A percentile compares a stretch with the other conserved stretches of the same genome.
Conservation (phyloP, 2,113 vertebrate genomes). For the Mus spicilegus region DNA sequence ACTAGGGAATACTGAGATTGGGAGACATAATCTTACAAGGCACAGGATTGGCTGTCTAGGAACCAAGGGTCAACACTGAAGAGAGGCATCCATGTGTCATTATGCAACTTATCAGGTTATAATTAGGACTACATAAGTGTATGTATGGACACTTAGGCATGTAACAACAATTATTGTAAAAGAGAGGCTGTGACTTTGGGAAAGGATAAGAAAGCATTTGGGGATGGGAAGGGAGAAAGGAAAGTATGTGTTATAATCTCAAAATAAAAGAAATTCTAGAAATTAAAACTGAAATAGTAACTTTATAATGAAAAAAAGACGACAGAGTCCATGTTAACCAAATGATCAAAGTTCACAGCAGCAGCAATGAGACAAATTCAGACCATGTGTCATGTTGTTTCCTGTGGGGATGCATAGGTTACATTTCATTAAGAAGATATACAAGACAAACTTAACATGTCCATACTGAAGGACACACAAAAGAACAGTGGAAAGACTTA, state of each 20-base stretch:
- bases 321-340: not conserved
- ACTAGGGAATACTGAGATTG: not conserved
- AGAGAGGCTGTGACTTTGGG: not conserved
- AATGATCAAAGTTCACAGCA: not conserved
- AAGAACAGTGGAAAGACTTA: not conserved
- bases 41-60: not conserved
- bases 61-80: not conserved
- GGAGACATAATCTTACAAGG: not conserved
- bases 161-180: not conserved
- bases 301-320: not conserved
- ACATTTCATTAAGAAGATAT: slow-evolving; percentile 3
- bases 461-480: not conserved
- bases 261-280: not conserved
- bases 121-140: not conserved
- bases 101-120: not conserved
- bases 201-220: not conserved
- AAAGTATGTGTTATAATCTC: not conserved
- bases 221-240: too few relatives aligned
- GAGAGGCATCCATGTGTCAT: not conserved
- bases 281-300: not conserved
- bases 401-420: not conserved
- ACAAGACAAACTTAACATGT: not conserved
- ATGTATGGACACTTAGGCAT: not conserved
- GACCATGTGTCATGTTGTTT: not conserved
- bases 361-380: not conserved